Evolutionary conservation across 2,113 vertebrate genomes (phyloP).

Genomic region (Okapia johnstoni): DNA sequence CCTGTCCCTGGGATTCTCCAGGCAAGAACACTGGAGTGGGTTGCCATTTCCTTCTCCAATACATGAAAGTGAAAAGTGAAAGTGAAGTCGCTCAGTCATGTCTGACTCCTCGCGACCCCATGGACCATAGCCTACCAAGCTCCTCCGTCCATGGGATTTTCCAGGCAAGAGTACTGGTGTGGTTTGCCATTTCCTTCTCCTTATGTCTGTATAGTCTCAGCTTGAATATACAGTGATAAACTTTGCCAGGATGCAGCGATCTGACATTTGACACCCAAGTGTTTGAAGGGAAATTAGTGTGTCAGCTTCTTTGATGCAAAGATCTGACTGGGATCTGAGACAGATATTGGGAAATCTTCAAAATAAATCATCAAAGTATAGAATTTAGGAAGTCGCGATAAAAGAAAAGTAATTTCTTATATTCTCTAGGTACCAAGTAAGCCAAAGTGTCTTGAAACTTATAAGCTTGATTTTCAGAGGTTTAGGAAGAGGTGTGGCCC

Average conservation of each 20-base stretch:
- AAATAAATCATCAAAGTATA: background rate
- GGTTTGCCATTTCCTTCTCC: no score
- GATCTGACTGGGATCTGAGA: background rate
- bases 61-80: no score
- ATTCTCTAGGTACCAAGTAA: background rate
- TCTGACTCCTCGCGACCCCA: no score
- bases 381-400: background rate
- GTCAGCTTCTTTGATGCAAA: background rate
- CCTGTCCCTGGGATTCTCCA: no score
- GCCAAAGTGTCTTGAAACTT: background rate
- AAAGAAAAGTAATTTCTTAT: background rate
- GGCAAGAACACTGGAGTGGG: no score
- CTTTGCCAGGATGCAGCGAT: background rate
- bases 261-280: background rate
- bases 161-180: no score
- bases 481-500: accelerated
- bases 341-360: background rate
- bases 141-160: no score
- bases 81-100: no score
- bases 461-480: background rate
- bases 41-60: no score
- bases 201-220: background rate
- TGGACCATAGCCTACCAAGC: no score
- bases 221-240: background rate
- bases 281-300: background rate